Base-by-base conservation (phyloP, 2,113 vertebrate genomes). In the Rhinogobius similis region DNA sequence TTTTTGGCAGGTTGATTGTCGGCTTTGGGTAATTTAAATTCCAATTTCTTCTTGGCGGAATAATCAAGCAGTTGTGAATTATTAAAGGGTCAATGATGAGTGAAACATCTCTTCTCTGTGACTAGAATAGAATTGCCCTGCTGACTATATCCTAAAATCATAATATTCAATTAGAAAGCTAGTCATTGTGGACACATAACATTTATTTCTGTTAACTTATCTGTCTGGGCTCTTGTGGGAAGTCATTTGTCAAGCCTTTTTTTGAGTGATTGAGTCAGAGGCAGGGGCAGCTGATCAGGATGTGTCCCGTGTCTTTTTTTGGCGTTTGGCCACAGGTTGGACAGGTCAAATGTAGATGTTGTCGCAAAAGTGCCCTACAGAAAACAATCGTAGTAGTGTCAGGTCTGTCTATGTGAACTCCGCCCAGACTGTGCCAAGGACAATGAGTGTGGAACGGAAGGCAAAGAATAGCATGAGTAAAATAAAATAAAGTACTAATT, bases 1-100 rank as follows among this genome's bases (percentile, higher is more conserved):
- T 91, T 89, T 88, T 82, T 82, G 82, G 78, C 48, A 26, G 48
- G 14, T 72, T 79, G 79, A 87, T 86, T 85, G 82, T 84, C 81
- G 82, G 82, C 41, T 67, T 21, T 12, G 66, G 55, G 63, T 77
- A 69, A 86, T 90, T 83, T 77, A 73, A 86, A 89, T 86, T 81
- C 77, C 77, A 75, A 21, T 68, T 59, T 78, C 69, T 75, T 73
- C 58, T 55, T 67, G 53, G 56, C 63, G 56, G 32, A 65, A 71
- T 62, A 53, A 72, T 73, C 6, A 67, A 67, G 79, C 48, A 68
- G 61, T 80, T 77, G 48, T 63, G 14, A 81, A 78, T 79, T 36
- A 81, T 79, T 73, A 78, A 65, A 1, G 20, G 72, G 58, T 58
- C 16, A 76, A 70, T 70, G 44, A 62, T 68, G 56, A 63, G 14